A percentile compares a stretch with the other conserved stretches of the same genome.
phyloP scores from a whole-genome alignment of 2,113 vertebrate species.

The Etia nguti region DNA sequence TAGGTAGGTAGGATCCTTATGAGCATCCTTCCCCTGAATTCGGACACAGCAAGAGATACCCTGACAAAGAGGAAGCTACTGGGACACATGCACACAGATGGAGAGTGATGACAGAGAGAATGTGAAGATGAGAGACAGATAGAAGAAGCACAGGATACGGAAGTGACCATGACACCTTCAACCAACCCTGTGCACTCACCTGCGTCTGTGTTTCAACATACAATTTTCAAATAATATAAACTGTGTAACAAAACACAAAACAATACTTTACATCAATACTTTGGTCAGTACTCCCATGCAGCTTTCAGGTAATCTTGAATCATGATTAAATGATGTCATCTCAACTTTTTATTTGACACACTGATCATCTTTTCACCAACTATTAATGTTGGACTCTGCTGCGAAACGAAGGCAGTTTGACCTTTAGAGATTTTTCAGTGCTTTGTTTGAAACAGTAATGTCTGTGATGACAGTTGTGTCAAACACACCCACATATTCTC shows the following conservation, averaged over 20 bases:
- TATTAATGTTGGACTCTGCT: neutral
- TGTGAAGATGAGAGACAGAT: too few species aligned
- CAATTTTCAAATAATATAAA: neutral
- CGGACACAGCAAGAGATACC: too few species aligned
- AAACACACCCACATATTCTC: conserved; percentile 16
- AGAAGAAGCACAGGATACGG: too few species aligned
- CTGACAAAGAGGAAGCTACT: too few species aligned
- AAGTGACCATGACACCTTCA: too few species aligned
- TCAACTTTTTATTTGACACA: neutral
- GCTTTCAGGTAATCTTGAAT: neutral
- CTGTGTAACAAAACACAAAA: neutral
- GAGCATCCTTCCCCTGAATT: too few species aligned
- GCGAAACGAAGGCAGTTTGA: neutral
- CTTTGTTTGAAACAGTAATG: conserved; percentile 2
- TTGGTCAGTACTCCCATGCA: neutral
- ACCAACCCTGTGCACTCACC: neutral
- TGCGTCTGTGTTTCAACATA: neutral
- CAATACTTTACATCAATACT: neutral
- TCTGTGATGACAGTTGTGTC: neutral
- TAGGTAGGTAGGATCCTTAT: too few species aligned
- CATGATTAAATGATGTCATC: neutral
- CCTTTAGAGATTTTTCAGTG: conserved; percentile 12
- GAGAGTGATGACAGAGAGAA: too few species aligned
- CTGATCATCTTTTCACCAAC: neutral
- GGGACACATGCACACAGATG: too few species aligned